Conservation (phyloP, 1,140 invertebrate species). For the Brachionus asplanchnoidis region DNA sequence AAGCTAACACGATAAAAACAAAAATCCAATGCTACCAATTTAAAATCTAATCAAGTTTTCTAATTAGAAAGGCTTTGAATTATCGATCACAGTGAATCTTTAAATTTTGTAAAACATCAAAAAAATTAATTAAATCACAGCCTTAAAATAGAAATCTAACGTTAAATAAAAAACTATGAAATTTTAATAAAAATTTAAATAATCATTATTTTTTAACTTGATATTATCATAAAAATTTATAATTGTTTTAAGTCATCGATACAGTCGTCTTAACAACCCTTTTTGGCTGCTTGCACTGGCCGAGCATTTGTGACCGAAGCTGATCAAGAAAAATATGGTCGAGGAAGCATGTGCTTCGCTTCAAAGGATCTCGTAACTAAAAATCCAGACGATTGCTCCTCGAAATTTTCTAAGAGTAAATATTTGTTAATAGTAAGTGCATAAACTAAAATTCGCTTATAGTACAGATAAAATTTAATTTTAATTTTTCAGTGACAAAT, state of each 20-base stretch:
- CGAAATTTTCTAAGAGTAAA: not conserved
- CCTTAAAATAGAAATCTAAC: not conserved
- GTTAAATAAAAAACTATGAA: not conserved
- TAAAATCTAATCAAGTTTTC: not conserved
- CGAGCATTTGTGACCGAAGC: not conserved
- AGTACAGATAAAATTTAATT: not conserved
- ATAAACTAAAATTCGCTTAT: not conserved
- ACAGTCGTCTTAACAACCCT: not conserved
- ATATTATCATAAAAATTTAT: not conserved
- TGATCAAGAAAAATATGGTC: not conserved
- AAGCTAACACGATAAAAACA: not conserved
- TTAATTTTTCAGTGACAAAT: not conserved
- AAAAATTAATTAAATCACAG: not conserved
- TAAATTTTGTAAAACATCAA: too few relatives aligned
- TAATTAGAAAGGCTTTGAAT: not conserved
- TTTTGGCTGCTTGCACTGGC: not conserved
- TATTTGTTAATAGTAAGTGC: not conserved
- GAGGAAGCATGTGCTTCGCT: not conserved
- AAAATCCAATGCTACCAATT: not conserved
- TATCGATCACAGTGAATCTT: too few relatives aligned
- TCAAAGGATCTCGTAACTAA: not conserved
- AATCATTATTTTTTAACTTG: not conserved
- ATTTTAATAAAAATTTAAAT: not conserved
- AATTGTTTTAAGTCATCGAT: not conserved
- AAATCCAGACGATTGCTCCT: not conserved